Percentiles rank a stretch among this genome's conserved stretches.
These are phyloP conservation scores for Turnix velox DNA, from an alignment of 2,113 vertebrate species.

Conservation along the genomic window DNA sequence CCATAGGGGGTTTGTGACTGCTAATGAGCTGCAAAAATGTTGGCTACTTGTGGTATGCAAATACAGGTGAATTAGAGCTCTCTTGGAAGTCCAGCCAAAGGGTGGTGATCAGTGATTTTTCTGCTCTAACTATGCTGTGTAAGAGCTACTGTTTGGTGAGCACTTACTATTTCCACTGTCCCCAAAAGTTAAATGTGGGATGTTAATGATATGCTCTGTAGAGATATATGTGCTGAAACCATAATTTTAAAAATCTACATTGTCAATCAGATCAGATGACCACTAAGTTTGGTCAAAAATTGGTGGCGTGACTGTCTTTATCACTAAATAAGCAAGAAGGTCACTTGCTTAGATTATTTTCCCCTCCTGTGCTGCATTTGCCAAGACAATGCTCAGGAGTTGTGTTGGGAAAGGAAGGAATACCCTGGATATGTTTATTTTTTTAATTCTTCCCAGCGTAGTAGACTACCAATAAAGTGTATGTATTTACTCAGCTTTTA, in stretches of 20 bases:
- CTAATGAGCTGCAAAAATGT: neutral
- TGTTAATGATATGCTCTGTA: neutral
- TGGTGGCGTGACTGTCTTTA: neutral
- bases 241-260: neutral
- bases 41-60: neutral
- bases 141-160: neutral
- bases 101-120: neutral
- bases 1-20: neutral
- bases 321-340: neutral
- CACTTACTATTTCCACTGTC: neutral
- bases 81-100: neutral
- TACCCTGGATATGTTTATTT: neutral
- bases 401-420: neutral
- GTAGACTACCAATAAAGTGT: neutral
- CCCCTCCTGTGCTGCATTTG: neutral
- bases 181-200: neutral
- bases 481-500: neutral
- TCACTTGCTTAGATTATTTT: neutral
- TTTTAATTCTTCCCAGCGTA: neutral
- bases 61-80: neutral
- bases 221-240: neutral
- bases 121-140: neutral
- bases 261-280: neutral
- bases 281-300: neutral
- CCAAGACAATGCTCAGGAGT: neutral